phyloP scores from a whole-genome alignment of 2,113 vertebrate genomes.

The Motacilla tschutschensis region DNA sequence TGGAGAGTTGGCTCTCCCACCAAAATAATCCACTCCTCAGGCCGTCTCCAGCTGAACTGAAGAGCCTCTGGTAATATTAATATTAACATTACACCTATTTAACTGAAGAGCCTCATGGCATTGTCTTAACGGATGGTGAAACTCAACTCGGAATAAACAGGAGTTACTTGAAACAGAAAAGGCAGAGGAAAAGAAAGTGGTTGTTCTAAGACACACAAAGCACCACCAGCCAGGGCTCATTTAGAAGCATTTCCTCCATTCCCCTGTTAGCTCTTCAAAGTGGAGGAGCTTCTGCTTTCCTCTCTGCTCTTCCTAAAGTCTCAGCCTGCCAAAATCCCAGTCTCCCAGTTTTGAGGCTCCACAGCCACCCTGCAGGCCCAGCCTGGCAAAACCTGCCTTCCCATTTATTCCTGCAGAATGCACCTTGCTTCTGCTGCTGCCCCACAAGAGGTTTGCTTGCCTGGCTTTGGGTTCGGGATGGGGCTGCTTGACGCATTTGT shows the following conservation, averaged over 20 bases:
- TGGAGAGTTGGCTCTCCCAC: neutral
- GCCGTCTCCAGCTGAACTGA: neutral
- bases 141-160: neutral
- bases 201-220: neutral
- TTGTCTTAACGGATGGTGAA: neutral
- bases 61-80: neutral
- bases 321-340: neutral
- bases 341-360: neutral
- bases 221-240: neutral
- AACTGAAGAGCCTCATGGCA: neutral
- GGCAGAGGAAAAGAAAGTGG: neutral
- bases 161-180: neutral
- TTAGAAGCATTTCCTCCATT: neutral
- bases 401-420: neutral
- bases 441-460: neutral
- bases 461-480: neutral
- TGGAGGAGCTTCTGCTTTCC: neutral
- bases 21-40: neutral
- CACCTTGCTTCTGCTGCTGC: neutral
- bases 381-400: neutral
- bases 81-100: too few relatives aligned
- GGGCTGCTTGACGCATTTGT: accelerated
- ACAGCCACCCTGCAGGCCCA: neutral
- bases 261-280: neutral
- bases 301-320: neutral